Evolutionary conservation across 2,888 invertebrate genomes (phyloP).

Genomic region (Pyrrhia umbra): DNA sequence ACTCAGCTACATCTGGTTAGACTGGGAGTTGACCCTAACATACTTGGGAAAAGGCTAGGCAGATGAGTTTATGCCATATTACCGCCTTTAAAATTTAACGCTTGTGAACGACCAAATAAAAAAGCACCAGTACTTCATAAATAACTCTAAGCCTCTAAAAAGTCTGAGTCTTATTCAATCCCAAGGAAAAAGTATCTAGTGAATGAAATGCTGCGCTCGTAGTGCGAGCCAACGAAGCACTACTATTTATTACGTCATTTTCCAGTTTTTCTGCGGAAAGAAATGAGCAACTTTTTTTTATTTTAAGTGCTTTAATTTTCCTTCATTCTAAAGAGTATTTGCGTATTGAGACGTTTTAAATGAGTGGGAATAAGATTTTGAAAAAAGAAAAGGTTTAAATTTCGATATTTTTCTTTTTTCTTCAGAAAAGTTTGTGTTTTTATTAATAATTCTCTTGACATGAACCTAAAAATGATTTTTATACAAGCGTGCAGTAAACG

Average conservation of each 20-base stretch:
- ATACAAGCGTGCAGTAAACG: constrained; percentile 1
- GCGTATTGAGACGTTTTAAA: constrained; percentile 10
- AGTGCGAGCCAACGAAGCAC: not conserved
- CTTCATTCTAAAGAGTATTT: constrained; percentile 28
- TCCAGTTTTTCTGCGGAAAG: constrained; percentile 31
- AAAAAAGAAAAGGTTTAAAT: constrained; percentile 18
- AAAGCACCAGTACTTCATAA: not conserved
- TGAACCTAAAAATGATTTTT: not conserved
- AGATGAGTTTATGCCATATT: too few species aligned
- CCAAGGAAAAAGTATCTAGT: not conserved
- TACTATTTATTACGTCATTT: constrained; percentile 36
- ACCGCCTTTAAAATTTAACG: too few species aligned
- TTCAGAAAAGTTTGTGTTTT: not conserved
- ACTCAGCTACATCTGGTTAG: too few species aligned
- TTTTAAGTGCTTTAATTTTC: constrained; percentile 23
- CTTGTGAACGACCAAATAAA: too few species aligned
- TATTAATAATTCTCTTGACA: constrained; percentile 7
- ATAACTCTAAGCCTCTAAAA: not conserved
- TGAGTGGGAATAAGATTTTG: constrained; percentile 40
- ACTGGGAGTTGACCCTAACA: too few species aligned
- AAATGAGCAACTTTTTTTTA: constrained; percentile 31
- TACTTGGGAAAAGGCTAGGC: too few species aligned
- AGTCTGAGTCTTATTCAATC: not conserved
- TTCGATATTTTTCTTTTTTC: too few species aligned
- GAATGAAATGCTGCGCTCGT: constrained; percentile 33